Evolutionary conservation across 2,113 vertebrate genomes (phyloP).

Genomic region (Scophthalmus maximus): DNA sequence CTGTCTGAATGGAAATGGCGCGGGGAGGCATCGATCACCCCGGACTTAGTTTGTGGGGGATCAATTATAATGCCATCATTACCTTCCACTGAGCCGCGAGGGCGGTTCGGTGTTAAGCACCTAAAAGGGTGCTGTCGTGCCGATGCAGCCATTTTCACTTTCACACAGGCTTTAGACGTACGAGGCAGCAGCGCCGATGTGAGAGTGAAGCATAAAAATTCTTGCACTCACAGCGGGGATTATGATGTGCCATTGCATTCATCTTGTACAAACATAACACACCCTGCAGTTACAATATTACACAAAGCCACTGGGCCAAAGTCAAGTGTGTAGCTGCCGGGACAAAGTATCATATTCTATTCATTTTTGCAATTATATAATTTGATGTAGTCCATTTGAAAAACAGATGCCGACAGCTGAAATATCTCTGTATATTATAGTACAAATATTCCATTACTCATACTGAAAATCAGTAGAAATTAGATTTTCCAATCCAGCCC

Average conservation of each 20-base stretch:
- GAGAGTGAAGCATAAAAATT: not conserved
- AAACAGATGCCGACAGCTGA: not conserved
- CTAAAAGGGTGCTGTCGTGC: conserved; percentile 24
- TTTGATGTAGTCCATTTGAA: not conserved
- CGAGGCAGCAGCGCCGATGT: conserved; percentile 1
- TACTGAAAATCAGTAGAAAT: conserved; percentile 15
- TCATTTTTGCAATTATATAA: not conserved
- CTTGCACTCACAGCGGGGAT: not conserved
- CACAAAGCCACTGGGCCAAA: too few species aligned
- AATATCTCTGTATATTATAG: not conserved
- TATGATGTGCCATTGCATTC: not conserved
- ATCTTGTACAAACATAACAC: not conserved
- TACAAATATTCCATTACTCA: conserved; percentile 20
- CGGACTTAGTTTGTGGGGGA: conserved; percentile 41
- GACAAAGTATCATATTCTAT: not conserved
- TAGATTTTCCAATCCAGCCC: not conserved
- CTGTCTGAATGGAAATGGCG: conserved; percentile 32
- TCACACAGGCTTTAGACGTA: not conserved
- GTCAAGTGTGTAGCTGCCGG: conserved; percentile 4
- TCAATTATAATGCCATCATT: conserved; percentile 56
- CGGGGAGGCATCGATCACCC: conserved; percentile 47
- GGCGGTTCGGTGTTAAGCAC: conserved; percentile 35
- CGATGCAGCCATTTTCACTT: conserved; percentile 25
- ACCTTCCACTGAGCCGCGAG: conserved; percentile 27
- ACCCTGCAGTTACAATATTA: not conserved